A percentile compares a stretch with the other conserved stretches of the same genome.
Evolutionary conservation across 2,113 vertebrate species (phyloP).

Genomic region (Peucedramus taeniatus): DNA sequence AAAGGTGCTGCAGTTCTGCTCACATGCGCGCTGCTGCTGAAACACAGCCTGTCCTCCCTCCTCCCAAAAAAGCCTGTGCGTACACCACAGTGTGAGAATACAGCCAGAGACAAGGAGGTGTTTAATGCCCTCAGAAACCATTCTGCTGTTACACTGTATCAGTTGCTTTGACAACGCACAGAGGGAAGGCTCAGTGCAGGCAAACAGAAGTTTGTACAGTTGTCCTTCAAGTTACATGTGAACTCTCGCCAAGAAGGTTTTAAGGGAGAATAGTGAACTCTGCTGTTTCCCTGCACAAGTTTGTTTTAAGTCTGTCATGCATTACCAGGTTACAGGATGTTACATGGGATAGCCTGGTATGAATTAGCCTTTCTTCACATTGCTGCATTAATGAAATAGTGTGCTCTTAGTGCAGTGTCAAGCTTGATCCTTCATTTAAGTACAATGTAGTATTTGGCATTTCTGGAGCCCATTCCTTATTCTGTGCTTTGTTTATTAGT

Average conservation of each 20-base stretch:
- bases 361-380: neutral
- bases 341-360: neutral
- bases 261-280: neutral
- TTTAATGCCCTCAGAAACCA: neutral
- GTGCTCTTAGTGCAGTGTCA: neutral
- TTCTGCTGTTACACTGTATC: neutral
- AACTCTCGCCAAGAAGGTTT: neutral
- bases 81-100: neutral
- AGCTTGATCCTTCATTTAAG: neutral
- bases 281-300: neutral
- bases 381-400: neutral
- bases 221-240: neutral
- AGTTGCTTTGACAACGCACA: neutral
- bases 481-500: neutral
- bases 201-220: neutral
- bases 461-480: neutral
- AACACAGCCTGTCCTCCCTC: neutral
- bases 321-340: neutral
- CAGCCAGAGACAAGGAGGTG: neutral
- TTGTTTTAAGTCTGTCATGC: neutral
- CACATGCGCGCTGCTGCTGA: accelerated
- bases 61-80: accelerated
- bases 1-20: neutral
- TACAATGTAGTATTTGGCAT: neutral
- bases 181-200: neutral